phyloP scores from a whole-genome alignment of 2,113 vertebrate genomes.

The Dolichallabes microphthalmus region DNA sequence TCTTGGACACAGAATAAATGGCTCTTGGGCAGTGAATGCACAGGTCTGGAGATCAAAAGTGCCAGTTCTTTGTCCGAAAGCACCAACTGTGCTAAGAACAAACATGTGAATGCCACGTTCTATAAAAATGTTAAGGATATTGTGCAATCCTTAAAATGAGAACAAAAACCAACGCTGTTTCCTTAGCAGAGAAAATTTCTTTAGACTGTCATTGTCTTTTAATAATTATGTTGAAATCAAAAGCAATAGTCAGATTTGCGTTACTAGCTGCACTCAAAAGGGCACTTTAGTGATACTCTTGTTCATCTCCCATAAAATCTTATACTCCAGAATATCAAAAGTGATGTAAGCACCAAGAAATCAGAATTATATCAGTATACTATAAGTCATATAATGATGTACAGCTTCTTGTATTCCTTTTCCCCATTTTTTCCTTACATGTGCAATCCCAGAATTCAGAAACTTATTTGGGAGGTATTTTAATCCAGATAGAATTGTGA shows the following conservation, averaged over 20 bases:
- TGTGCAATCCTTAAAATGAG: conserved; percentile 81
- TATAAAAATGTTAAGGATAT: conserved; percentile 86
- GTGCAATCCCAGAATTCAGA: background rate
- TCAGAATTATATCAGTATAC: background rate
- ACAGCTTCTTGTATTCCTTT: conserved; percentile 71
- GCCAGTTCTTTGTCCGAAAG: conserved; percentile 89
- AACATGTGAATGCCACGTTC: conserved; percentile 87
- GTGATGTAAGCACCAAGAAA: conserved; percentile 87
- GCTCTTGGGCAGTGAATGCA: conserved; percentile 91
- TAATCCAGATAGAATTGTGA: background rate
- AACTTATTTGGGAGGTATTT: background rate
- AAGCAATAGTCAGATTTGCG: conserved; percentile 85
- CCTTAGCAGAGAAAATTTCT: background rate
- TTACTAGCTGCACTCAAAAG: conserved; percentile 90
- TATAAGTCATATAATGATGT: background rate
- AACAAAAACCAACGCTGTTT: background rate
- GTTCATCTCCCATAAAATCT: conserved; percentile 90
- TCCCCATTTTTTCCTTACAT: conserved; percentile 84
- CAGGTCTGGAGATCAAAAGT: conserved; percentile 93
- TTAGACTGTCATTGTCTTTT: conserved; percentile 32
- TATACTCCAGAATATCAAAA: conserved; percentile 89
- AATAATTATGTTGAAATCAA: conserved; percentile 90
- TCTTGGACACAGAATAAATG: conserved; percentile 96
- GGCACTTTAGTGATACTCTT: conserved; percentile 90
- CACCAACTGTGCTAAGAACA: conserved; percentile 92